Percentiles rank a stretch among this genome's conserved stretches.
These are phyloP conservation scores for Yasuhikotakia modesta DNA, from an alignment of 2,797 vertebrate genomes.

Conservation along the genomic window DNA sequence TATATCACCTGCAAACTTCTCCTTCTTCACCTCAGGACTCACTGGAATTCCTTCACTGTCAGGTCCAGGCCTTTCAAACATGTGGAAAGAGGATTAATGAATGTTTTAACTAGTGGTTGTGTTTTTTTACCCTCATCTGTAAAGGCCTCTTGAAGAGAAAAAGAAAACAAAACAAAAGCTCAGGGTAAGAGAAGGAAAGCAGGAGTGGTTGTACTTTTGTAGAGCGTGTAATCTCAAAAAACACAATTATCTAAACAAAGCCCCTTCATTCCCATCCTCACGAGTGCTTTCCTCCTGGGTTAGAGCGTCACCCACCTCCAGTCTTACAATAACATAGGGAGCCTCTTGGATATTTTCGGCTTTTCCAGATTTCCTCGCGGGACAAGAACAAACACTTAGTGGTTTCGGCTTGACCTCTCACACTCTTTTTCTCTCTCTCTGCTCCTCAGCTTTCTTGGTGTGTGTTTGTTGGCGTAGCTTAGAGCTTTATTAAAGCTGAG, in stretches of 20 bases:
- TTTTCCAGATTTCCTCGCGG: slow-evolving; percentile 76
- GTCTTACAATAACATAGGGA: slow-evolving; percentile 77
- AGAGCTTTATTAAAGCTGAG: slow-evolving; percentile 43
- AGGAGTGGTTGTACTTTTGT: slow-evolving; percentile 73
- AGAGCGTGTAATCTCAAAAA: slow-evolving; percentile 75
- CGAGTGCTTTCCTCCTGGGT: slow-evolving; percentile 70
- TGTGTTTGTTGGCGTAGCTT: slow-evolving; percentile 40
- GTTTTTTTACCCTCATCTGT: slow-evolving; percentile 43
- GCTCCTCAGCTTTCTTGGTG: slow-evolving; percentile 5
- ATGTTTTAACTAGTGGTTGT: slow-evolving; percentile 45
- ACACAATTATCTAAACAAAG: slow-evolving; percentile 78
- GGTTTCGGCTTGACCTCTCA: slow-evolving; percentile 65
- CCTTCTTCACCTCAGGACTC: slow-evolving; percentile 38
- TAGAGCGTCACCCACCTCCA: slow-evolving; percentile 79
- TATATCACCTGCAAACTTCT: slow-evolving; percentile 55
- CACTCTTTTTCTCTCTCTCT: slow-evolving; percentile 19
- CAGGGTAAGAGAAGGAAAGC: slow-evolving; percentile 69
- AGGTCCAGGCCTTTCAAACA: slow-evolving; percentile 67
- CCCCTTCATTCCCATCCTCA: slow-evolving; percentile 68
- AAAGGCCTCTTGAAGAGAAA: slow-evolving; percentile 62
- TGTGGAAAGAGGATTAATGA: slow-evolving; percentile 65
- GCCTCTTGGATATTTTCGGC: slow-evolving; percentile 78
- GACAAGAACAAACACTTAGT: slow-evolving; percentile 72
- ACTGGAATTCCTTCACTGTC: slow-evolving; percentile 60
- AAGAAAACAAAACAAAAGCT: slow-evolving; percentile 69